phyloP scores from a whole-genome alignment of 1,140 invertebrate genomes.

The Drosophila funebris region DNA sequence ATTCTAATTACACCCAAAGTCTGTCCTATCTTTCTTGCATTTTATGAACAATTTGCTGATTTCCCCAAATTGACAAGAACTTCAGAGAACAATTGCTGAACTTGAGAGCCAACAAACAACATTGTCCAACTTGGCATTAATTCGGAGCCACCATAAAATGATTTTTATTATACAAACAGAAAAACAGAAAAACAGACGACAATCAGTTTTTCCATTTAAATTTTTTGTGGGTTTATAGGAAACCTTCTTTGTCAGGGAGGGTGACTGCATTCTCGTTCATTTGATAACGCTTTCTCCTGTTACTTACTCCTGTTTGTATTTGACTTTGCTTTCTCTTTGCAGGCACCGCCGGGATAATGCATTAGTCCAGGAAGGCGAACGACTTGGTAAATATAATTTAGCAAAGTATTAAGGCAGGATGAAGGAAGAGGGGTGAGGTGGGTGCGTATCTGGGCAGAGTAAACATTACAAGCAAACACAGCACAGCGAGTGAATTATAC shows the following conservation, averaged over 20 bases:
- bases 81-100: not conserved
- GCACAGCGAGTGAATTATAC: constrained; percentile 22
- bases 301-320: constrained; percentile 6
- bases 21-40: not conserved
- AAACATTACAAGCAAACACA: constrained; percentile 26
- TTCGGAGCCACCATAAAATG: not conserved
- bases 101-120: too few relatives aligned
- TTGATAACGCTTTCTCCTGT: too few relatives aligned
- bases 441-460: not conserved
- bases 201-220: constrained; percentile 19
- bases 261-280: too few relatives aligned
- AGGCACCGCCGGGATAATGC: constrained; percentile 30
- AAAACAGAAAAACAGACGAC: constrained; percentile 21
- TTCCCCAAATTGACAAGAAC: not conserved
- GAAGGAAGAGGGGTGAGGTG: too few relatives aligned
- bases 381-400: constrained; percentile 37
- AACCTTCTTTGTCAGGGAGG: too few relatives aligned
- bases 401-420: not conserved
- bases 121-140: too few relatives aligned
- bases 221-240: too few relatives aligned
- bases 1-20: constrained; percentile 1
- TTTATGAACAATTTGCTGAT: not conserved
- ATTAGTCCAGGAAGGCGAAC: constrained; percentile 25
- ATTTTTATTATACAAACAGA: constrained; percentile 25
- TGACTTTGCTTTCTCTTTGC: constrained; percentile 31